Conservation (phyloP, 2,113 vertebrate genomes). For the Crotalus viridis region DNA sequence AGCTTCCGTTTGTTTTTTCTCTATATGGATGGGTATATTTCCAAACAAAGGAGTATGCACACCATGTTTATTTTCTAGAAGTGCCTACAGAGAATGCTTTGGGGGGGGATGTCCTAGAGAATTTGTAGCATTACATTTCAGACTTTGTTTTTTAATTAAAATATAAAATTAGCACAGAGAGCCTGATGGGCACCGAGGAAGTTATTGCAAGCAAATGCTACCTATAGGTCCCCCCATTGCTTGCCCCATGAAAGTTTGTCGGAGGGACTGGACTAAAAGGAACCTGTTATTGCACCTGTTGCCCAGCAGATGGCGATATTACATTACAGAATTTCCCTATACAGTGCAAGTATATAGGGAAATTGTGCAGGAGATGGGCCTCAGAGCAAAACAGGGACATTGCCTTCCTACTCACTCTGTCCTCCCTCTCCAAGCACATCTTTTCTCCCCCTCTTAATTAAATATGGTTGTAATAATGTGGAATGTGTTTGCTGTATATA, state of each 20-base stretch:
- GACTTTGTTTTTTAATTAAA: background rate
- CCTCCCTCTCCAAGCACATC: background rate
- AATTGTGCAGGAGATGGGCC: background rate
- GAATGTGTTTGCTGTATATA: background rate
- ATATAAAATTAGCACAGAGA: background rate
- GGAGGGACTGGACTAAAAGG: background rate
- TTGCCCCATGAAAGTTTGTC: background rate
- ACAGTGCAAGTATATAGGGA: background rate
- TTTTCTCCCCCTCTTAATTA: background rate
- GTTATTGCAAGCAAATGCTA: background rate
- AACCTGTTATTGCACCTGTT: background rate
- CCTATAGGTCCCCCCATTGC: background rate
- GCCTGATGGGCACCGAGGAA: background rate
- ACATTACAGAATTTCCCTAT: background rate
- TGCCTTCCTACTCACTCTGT: background rate
- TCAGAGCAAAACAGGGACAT: background rate
- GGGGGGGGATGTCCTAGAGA: background rate
- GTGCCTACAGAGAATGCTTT: background rate
- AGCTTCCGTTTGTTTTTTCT: background rate
- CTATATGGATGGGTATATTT: background rate
- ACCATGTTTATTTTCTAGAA: background rate
- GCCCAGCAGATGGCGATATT: slow-evolving; percentile 7
- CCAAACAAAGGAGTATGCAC: background rate
- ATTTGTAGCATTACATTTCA: background rate
- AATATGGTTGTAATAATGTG: background rate